These are phyloP conservation scores for Camponotus floridanus DNA, from an alignment of 1,140 invertebrate genomes.

Conservation along the genomic window DNA sequence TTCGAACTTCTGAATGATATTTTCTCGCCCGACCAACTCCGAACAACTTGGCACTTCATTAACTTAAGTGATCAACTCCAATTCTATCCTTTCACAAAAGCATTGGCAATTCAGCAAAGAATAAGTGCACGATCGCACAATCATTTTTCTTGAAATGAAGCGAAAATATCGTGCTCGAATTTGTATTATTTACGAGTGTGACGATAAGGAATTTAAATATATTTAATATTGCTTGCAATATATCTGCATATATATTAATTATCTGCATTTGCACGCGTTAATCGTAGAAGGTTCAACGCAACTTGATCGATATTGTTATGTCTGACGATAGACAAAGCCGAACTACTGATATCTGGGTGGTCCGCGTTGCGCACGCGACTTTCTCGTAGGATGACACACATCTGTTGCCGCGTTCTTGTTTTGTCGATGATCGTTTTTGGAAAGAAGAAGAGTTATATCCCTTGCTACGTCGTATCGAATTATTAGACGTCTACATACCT, in stretches of 20 bases:
- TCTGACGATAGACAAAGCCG: constrained; percentile 36
- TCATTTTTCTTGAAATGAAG: constrained; percentile 37
- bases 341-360: constrained; percentile 67
- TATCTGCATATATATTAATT: not conserved
- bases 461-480: not conserved
- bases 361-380: constrained; percentile 24
- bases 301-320: not conserved
- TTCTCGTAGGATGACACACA: constrained; percentile 64
- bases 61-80: constrained; percentile 49
- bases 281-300: not conserved
- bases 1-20: constrained; percentile 46
- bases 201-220: not conserved
- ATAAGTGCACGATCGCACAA: not conserved
- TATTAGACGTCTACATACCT: constrained; percentile 12
- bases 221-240: not conserved
- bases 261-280: not conserved
- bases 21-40: constrained; percentile 22
- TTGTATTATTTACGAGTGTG: not conserved
- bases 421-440: constrained; percentile 52
- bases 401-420: constrained; percentile 66
- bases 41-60: constrained; percentile 40
- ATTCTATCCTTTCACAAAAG: no score
- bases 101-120: not conserved
- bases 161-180: not conserved
- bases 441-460: constrained; percentile 20